Conservation (phyloP, 2,797 vertebrate species). For the Sparidentex hasta region DNA sequence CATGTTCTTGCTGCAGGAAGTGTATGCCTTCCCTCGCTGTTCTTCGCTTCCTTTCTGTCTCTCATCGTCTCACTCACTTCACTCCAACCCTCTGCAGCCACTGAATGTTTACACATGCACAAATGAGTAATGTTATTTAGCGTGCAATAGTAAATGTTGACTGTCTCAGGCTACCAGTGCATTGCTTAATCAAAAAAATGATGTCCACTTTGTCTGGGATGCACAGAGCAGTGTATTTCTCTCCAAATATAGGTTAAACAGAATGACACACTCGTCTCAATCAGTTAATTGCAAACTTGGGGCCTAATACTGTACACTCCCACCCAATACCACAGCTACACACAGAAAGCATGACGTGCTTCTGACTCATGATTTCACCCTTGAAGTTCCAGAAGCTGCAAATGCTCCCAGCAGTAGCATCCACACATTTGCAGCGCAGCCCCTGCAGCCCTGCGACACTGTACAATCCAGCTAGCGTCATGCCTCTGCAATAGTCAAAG, state of each 20-base stretch:
- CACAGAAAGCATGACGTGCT: conserved; percentile 48
- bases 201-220: conserved; percentile 31
- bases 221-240: conserved; percentile 4
- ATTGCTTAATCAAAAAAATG: conserved; percentile 51
- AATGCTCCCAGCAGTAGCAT: conserved; percentile 58
- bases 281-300: conserved; percentile 30
- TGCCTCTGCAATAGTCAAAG: conserved; percentile 74
- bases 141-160: conserved; percentile 55
- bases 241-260: conserved; percentile 17
- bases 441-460: conserved; percentile 65
- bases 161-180: conserved; percentile 41
- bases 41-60: not conserved
- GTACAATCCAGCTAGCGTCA: conserved; percentile 69
- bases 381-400: conserved; percentile 60
- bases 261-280: conserved; percentile 11
- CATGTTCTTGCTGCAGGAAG: conserved; percentile 42
- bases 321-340: conserved; percentile 26
- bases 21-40: conserved; percentile 4
- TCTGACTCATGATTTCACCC: conserved; percentile 72
- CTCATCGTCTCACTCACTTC: conserved; percentile 16
- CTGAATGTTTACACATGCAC: conserved; percentile 60
- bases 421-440: conserved; percentile 54
- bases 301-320: conserved; percentile 39
- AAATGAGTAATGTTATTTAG: conserved; percentile 62
- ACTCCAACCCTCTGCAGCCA: conserved; percentile 38